phyloP scores from a whole-genome alignment of 1,140 invertebrate genomes.

The Tetramorium alpestre region DNA sequence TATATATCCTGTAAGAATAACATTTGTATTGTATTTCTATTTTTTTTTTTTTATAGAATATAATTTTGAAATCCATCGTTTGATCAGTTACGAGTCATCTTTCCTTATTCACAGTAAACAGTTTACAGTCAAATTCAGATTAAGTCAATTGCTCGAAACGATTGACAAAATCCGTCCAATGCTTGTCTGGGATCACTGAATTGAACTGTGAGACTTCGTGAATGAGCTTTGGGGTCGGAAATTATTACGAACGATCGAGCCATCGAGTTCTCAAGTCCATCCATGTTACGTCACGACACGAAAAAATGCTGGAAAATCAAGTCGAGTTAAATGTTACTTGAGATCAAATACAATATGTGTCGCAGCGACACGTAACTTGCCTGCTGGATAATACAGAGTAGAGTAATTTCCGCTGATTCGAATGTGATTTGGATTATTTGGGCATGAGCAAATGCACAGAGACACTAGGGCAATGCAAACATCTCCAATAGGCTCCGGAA shows the following conservation, averaged over 20 bases:
- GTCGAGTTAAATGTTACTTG: constrained; percentile 78
- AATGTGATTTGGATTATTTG: constrained; percentile 78
- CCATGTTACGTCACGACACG: constrained; percentile 76
- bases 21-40: constrained; percentile 46
- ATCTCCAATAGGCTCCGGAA: constrained; percentile 78
- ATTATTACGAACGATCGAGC: constrained; percentile 75
- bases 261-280: constrained; percentile 77
- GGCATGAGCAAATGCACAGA: constrained; percentile 83
- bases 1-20: constrained; percentile 43
- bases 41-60: constrained; percentile 50
- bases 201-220: constrained; percentile 65
- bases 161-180: constrained; percentile 68
- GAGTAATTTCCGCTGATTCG: constrained; percentile 78
- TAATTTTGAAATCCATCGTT: constrained; percentile 56
- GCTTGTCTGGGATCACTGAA: constrained; percentile 73
- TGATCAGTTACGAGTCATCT: constrained; percentile 61
- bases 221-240: constrained; percentile 65
- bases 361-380: constrained; percentile 80
- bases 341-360: constrained; percentile 74
- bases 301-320: constrained; percentile 77
- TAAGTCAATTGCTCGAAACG: constrained; percentile 69
- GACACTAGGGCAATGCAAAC: constrained; percentile 83
- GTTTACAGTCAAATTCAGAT: constrained; percentile 78
- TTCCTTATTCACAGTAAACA: constrained; percentile 70
- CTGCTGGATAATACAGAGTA: constrained; percentile 83